Evolutionary conservation across 2,797 vertebrate genomes (phyloP), one percentile per base, ranked within the genome.

Genomic region (Coccyzus lansbergi): DNA sequence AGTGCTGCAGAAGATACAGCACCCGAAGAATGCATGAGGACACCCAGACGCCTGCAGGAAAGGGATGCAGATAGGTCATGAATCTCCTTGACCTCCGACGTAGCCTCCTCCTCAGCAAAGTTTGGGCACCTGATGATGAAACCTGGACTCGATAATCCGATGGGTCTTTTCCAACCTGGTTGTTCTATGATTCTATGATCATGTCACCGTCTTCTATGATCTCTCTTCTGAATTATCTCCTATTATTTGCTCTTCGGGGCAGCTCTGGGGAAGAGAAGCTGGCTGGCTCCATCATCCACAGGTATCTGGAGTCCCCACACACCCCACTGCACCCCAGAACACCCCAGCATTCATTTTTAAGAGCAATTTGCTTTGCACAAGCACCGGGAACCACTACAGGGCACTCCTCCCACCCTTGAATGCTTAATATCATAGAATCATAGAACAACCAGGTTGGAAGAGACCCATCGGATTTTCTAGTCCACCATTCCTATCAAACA

Each of bases 61-160:
- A 0, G 7, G 49, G 29, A 75, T 12, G 5, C n/a, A 56, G 55
- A 7, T 1, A 1, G 2, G 12, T 72, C 64, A 83, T 21, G 10
- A 53, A 63, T 56, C 49, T 53, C 34, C 51, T 31, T 10, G 8
- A 38, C 65, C 33, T 36, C 65, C 36, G 33, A 64, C 44, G 74
- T 82, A 10, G 6, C 3, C 20, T 24, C 9, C 53, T 40, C 36
- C 31, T 3, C 6, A 65, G 34, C 25, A 58, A 60, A 83, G 52
- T 3, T 29, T 17, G 62, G 9, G 14, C 24, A n/a, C 15, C 49
- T 29, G n/a, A n/a, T n/a, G n/a, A n/a, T n/a, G n/a, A n/a, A n/a
- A n/a, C n/a, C n/a, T n/a, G n/a, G n/a, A n/a, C n/a, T n/a, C n/a
- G n/a, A n/a, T n/a, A n/a, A n/a, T n/a, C n/a, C n/a, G n/a, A n/a